Evolutionary conservation across 2,888 invertebrate species (phyloP).

Genomic region (Eudemis profundana): DNA sequence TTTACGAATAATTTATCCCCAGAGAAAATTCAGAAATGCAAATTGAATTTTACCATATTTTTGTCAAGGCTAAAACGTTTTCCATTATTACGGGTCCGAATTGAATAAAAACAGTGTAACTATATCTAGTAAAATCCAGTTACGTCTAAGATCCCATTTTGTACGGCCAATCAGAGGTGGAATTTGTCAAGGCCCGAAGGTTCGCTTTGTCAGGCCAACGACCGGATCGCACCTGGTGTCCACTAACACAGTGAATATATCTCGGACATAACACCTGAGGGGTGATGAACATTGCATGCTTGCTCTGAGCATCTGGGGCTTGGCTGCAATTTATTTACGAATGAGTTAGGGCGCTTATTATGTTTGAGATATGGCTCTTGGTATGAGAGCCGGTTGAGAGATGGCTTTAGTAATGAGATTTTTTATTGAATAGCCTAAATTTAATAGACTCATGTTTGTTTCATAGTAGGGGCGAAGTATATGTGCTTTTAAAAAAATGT

Average conservation of each 20-base stretch:
- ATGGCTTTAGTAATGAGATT: too few species aligned
- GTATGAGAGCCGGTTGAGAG: too few species aligned
- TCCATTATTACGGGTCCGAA: constrained; percentile 37
- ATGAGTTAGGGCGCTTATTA: constrained; percentile 2
- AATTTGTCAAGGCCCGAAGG: constrained; percentile 51
- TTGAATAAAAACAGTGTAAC: constrained; percentile 21
- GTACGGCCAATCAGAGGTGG: constrained; percentile 48
- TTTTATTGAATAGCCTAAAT: too few species aligned
- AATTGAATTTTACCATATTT: constrained; percentile 18
- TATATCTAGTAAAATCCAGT: constrained; percentile 8
- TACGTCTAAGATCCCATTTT: constrained; percentile 12
- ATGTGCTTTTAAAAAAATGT: too few species aligned
- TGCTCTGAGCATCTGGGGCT: constrained; percentile 16
- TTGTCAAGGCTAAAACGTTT: not conserved
- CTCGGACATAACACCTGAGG: constrained; percentile 19
- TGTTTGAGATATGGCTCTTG: not conserved
- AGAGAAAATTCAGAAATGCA: constrained; percentile 22
- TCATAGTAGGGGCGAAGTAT: too few species aligned
- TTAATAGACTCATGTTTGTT: too few species aligned
- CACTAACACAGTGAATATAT: constrained; percentile 17
- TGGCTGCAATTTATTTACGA: constrained; percentile 18
- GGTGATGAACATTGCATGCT: constrained; percentile 6
- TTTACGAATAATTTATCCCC: constrained; percentile 12
- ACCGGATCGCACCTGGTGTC: constrained; percentile 66
- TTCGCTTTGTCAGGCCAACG: constrained; percentile 66